Evolutionary conservation across 2,888 invertebrate genomes (phyloP), one percentile per base, ranked within the genome.

Genomic region (Dichetophora obliterata): DNA sequence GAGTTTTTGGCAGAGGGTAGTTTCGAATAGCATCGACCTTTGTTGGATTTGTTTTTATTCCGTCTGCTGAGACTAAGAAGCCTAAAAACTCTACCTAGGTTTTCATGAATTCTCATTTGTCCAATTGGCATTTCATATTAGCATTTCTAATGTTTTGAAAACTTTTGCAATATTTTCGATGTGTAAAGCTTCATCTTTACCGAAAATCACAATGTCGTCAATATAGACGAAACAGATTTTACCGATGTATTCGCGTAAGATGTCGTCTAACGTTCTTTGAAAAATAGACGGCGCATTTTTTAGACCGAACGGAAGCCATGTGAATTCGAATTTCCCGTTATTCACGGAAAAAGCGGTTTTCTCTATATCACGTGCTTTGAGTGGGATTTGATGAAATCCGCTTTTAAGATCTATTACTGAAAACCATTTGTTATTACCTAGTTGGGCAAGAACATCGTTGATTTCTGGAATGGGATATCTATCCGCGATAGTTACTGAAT

Each of bases 361-460:
- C 31, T 77, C 72, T 0, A 63, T 76, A 54, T 80, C 78, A 3
- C 34, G 43, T 31, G 72, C 66, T 63, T 77, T 75, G 34, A 80
- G 34, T 19, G 50, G 61, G 11, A 80, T 80, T 63, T 78, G 78
- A n/a, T 80, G 77, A 66, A 78, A 79, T n/a, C 80, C 77, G 34
- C 75, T 79, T 61, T 78, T 80, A 14, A 79, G 50, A 14, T 78
- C 79, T 8, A 80, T 3, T 8, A 80, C 75, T 1, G 74, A 50
- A 27, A 77, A 80, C 16, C 24, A 69, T 34, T 31, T 75, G 65
- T 63, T 77, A 24, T 74, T 14, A 0, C 76, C 72, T n/a, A 80
- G n/a, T 54, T 80, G 74, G 2, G 77, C 50, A 24, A 78, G 50
- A 2, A 79, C 72, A 3, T 76, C 79, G 50, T 74, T 73, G 27